These are phyloP conservation scores for Peromyscus melanophrys DNA, from an alignment of 2,797 vertebrate genomes.

Conservation along the genomic window DNA sequence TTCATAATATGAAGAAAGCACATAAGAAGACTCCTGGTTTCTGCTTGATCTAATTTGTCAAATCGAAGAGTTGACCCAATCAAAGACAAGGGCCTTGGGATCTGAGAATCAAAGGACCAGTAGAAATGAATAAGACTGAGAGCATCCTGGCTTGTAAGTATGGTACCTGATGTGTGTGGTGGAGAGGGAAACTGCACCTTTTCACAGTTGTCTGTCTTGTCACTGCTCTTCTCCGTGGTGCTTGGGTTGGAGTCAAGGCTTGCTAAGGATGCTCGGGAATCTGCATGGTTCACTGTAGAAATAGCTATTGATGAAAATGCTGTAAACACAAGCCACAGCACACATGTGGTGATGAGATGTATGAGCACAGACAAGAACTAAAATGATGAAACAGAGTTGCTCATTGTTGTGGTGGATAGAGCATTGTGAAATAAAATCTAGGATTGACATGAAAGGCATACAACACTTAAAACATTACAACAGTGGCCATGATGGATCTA, in stretches of 20 bases:
- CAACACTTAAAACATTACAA: background rate
- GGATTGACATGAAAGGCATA: background rate
- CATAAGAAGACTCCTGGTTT: slow-evolving; percentile 97
- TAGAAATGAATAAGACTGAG: background rate
- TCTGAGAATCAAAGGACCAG: slow-evolving; percentile 89
- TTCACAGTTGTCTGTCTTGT: slow-evolving; percentile 97
- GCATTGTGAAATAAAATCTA: background rate
- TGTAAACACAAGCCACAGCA: slow-evolving; percentile 91
- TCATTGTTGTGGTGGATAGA: background rate
- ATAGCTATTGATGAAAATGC: slow-evolving; percentile 98
- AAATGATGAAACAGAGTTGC: slow-evolving; percentile 77
- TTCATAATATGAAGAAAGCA: slow-evolving; percentile 99
- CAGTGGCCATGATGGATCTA: background rate
- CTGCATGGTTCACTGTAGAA: slow-evolving; percentile 96
- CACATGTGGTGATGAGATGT: slow-evolving; percentile 88
- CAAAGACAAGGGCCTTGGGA: slow-evolving; percentile 96
- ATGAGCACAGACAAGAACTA: slow-evolving; percentile 84
- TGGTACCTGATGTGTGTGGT: fast-evolving
- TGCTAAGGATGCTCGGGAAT: slow-evolving; percentile 97
- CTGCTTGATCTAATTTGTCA: slow-evolving; percentile 98
- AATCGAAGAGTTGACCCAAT: slow-evolving; percentile 97
- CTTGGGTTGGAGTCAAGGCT: slow-evolving; percentile 99
- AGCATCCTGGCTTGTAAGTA: background rate
- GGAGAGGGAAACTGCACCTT: slow-evolving; percentile 90
- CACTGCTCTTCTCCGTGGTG: slow-evolving; percentile 97